A percentile compares a stretch with the other conserved stretches of the same genome.
Conservation (phyloP, 2,888 invertebrate genomes). For the Gymnoscelis rufifasciata region DNA sequence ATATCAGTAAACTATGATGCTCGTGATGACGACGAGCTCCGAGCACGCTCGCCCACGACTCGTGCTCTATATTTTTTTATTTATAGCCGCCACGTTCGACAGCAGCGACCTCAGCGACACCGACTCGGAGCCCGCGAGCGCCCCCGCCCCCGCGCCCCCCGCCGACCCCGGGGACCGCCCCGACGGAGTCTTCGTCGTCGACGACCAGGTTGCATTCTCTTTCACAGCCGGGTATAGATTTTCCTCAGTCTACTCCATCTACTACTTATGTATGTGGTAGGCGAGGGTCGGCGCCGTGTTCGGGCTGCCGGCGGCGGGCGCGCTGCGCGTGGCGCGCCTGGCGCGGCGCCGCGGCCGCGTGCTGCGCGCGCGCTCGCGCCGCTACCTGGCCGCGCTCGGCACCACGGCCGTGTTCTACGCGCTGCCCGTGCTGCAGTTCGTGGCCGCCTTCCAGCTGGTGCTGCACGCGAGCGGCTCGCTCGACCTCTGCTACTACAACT, state of each 20-base stretch:
- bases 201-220: no score
- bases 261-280: no score
- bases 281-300: constrained; percentile 36
- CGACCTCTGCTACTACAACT: constrained; percentile 95
- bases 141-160: constrained; percentile 14
- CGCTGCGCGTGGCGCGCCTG: constrained; percentile 61
- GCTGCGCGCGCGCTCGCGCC: constrained; percentile 72
- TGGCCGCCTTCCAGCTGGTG: constrained; percentile 88
- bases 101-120: constrained; percentile 64
- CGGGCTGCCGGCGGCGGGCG: constrained; percentile 58
- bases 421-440: constrained; percentile 91
- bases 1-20: no score
- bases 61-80: no score
- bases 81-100: constrained; percentile 61
- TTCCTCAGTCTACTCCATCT: no score
- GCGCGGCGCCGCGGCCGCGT: constrained; percentile 57
- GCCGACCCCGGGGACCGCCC: not conserved
- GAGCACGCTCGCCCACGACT: no score
- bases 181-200: not conserved
- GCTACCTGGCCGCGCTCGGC: constrained; percentile 80
- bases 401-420: constrained; percentile 92
- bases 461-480: constrained; percentile 90
- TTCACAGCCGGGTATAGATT: not conserved
- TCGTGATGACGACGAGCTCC: no score
- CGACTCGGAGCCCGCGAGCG: constrained; percentile 41